phyloP scores from a whole-genome alignment of 2,113 vertebrate species.

The Ciconia maguari region DNA sequence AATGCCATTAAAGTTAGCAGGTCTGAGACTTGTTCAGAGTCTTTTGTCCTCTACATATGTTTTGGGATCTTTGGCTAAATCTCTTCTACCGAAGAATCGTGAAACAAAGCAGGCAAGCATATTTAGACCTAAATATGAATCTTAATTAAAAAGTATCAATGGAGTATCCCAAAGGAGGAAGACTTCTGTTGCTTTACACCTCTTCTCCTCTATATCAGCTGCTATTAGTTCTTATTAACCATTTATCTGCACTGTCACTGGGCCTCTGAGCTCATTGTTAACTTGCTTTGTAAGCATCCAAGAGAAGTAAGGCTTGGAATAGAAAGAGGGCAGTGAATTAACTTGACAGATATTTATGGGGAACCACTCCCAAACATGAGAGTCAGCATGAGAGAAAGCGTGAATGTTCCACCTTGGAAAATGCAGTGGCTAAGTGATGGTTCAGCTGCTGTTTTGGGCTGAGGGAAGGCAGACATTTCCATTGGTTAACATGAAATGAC shows the following conservation, averaged over 20 bases:
- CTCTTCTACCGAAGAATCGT: not conserved
- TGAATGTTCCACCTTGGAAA: slow-evolving; percentile 6
- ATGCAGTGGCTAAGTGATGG: not conserved
- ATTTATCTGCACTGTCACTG: not conserved
- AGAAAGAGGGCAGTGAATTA: not conserved
- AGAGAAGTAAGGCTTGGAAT: not conserved
- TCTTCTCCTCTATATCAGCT: not conserved
- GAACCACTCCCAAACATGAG: slow-evolving; percentile 29
- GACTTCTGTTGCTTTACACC: not conserved
- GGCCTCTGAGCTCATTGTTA: not conserved
- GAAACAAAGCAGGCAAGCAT: not conserved
- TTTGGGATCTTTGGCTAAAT: not conserved
- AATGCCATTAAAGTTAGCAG: not conserved
- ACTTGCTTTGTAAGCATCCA: slow-evolving; percentile 14
- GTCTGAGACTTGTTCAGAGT: not conserved
- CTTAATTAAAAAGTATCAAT: not conserved
- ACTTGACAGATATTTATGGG: not conserved
- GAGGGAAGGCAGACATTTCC: not conserved
- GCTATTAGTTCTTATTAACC: not conserved
- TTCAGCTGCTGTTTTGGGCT: not conserved
- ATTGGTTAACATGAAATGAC: not conserved
- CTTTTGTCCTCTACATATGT: not conserved
- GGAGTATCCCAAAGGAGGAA: not conserved
- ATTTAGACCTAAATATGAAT: not conserved
- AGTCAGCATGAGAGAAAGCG: not conserved